phyloP scores from a whole-genome alignment of 2,888 invertebrate genomes.

The Acheta domesticus region DNA sequence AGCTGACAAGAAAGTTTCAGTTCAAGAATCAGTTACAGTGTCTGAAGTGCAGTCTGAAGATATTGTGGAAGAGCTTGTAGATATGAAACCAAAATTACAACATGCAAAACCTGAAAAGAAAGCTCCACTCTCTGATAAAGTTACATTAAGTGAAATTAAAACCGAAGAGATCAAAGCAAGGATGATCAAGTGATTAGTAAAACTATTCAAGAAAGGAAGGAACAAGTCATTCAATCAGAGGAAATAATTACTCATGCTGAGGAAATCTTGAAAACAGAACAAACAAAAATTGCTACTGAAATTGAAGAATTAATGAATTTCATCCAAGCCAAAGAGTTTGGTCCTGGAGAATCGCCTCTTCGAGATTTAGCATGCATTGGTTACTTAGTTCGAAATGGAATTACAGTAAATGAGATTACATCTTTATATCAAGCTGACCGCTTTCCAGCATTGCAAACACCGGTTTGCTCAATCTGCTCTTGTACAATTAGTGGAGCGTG shows the following conservation, averaged over 20 bases:
- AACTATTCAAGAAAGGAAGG: slow-evolving; percentile 18
- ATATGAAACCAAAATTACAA: slow-evolving; percentile 48
- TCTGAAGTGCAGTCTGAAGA: slow-evolving; percentile 58
- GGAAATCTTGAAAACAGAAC: slow-evolving; percentile 54
- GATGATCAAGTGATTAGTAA: slow-evolving; percentile 50
- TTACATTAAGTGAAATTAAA: slow-evolving; percentile 50
- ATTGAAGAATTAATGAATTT: slow-evolving; percentile 71
- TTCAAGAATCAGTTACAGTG: slow-evolving; percentile 45
- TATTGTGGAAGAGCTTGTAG: slow-evolving; percentile 51
- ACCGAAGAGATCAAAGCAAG: slow-evolving; percentile 41
- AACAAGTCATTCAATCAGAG: slow-evolving; percentile 37
- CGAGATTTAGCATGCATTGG: slow-evolving; percentile 80
- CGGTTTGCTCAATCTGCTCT: slow-evolving; percentile 81
- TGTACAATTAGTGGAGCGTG: slow-evolving; percentile 78
- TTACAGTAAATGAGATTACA: slow-evolving; percentile 71
- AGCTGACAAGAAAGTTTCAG: slow-evolving; percentile 43
- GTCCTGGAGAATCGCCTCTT: slow-evolving; percentile 73
- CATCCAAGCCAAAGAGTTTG: slow-evolving; percentile 74
- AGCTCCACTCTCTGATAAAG: slow-evolving; percentile 45
- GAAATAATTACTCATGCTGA: slow-evolving; percentile 50
- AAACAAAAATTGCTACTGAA: slow-evolving; percentile 47
- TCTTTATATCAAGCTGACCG: slow-evolving; percentile 73
- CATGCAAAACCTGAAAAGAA: slow-evolving; percentile 35
- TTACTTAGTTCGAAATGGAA: slow-evolving; percentile 70
- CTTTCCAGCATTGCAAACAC: slow-evolving; percentile 74